Evolutionary conservation across 2,888 invertebrate genomes (phyloP), one percentile per base, ranked within the genome.

Genomic region (Tineola bisselliella): DNA sequence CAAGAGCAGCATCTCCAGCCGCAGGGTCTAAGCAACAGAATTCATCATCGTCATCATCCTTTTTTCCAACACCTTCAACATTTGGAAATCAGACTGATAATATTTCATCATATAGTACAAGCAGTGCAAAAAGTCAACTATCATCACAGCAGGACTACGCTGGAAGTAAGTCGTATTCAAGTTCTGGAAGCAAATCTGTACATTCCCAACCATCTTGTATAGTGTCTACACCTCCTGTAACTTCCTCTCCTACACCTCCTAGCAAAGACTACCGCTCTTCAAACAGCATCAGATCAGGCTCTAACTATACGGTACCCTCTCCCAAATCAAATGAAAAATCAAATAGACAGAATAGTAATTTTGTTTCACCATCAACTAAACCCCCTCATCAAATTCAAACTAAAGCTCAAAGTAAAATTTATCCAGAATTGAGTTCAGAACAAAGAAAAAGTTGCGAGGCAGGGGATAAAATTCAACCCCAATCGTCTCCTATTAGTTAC

Each of bases 361-460:
- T 89, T 73, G 84, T 89, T 38, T 87, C 90, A 18, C 89, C 87
- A 44, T 84, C 88, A 65, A 77, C 88, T 60, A 88, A 88, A 73
- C 76, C 84, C 31, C 84, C 66, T 8, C 69, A 71, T 54, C 84
- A 83, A 69, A 90, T 92, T 67, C 93, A 93, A 78, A 91, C 92
- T 63, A 93, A 94, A 81, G 91, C 92, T 66, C 92, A 93, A 82
- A 89, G 91, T 67, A 94, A 94, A 86, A 90, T 92, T 68, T 93
- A 93, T 77, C 91, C 93, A 61, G 93, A 93, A 70, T 69, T 92
- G 66, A 86, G 65, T 67, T 78, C 71, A 70, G 89, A 77, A 74
- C 88, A 79, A 76, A 87, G 75, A 76, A 88, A 74, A 87, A 89
- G 67, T 88, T 90, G 79, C 88, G 88, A 76, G 71, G 81, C 78